Base-by-base conservation (phyloP, 2,113 vertebrate species). In the Leptosomus discolor region DNA sequence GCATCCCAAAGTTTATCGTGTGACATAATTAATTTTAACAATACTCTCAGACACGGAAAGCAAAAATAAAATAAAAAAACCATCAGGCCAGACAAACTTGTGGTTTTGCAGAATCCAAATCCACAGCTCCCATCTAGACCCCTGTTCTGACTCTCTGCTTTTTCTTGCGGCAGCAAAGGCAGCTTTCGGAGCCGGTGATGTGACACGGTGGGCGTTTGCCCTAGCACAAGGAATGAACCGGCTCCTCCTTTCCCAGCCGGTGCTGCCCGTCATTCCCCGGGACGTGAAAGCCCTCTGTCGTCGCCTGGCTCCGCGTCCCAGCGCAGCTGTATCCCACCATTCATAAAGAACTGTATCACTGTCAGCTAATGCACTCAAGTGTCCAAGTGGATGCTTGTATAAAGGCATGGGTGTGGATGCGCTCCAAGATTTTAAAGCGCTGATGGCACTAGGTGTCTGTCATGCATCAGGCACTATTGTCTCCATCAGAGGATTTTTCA, bases 271-370 rank as follows among this genome's bases (percentile, higher is more conserved):
- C 9, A n/a, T 17, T 27, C 22, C 4, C n/a, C 39, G 17, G 5
- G 7, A 15, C 15, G 34, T 54, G 39, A 65, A 76, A 65, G 57
- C n/a, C 56, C 27, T 8, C 2, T 4, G 6, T 11, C 50, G 58
- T 15, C 54, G 0, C 12, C 54, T 6, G 37, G 12, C 24, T 5
- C 0, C 8, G 10, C 0, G 2, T 20, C 67, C 64, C 50, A 15
- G 19, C 8, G 26, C 48, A 46, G n/a, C 9, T 18, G 26, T 15
- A 30, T 26, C 34, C 32, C 2, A 1, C 29, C 7, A 41, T 27
- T 15, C 9, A 9, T 2, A 8, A 60, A 53, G 30, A 43, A 21
- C 64, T 10, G 9, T 21, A 5, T 6, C 8, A 0, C 39, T 27
- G 37, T 3, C n/a, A 37, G 27, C 0, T 13, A 48, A 16, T 8